Percentiles rank a stretch among this genome's conserved stretches.
Evolutionary conservation across 2,888 invertebrate genomes (phyloP).

Genomic region (Hydrotaea cyrtoneurina): DNA sequence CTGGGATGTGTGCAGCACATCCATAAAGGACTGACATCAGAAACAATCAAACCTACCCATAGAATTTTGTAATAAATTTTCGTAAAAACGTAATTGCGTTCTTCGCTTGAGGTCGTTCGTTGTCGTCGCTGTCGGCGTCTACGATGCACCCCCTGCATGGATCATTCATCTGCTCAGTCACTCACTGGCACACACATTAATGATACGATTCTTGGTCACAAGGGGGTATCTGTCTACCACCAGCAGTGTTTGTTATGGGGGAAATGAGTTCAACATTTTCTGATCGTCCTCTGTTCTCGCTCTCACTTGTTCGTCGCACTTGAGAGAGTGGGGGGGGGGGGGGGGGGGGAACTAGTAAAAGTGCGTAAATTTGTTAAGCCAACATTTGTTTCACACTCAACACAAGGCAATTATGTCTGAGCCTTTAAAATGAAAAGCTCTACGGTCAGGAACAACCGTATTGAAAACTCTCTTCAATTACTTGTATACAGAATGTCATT

Average conservation of each 20-base stretch:
- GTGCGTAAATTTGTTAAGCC: not conserved
- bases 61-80: slow-evolving; percentile 26
- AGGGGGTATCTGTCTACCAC: not conserved
- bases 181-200: not conserved
- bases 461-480: no score
- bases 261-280: not conserved
- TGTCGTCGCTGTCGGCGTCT: not conserved
- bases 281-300: no score
- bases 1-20: not conserved
- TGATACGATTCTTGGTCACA: not conserved
- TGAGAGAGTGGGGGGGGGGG: not conserved
- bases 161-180: not conserved
- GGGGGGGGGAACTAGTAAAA: not conserved
- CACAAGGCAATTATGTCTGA: no score
- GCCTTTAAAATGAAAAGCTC: no score
- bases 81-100: slow-evolving; percentile 10
- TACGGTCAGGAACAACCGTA: no score
- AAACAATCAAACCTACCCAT: not conserved
- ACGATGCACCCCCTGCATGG: slow-evolving; percentile 38
- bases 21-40: not conserved
- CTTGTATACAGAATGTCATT: no score
- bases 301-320: not conserved
- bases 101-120: slow-evolving; percentile 49
- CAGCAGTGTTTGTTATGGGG: not conserved
- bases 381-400: no score